Evolutionary conservation across 2,113 vertebrate genomes (phyloP).

Genomic region (Thymallus thymallus): DNA sequence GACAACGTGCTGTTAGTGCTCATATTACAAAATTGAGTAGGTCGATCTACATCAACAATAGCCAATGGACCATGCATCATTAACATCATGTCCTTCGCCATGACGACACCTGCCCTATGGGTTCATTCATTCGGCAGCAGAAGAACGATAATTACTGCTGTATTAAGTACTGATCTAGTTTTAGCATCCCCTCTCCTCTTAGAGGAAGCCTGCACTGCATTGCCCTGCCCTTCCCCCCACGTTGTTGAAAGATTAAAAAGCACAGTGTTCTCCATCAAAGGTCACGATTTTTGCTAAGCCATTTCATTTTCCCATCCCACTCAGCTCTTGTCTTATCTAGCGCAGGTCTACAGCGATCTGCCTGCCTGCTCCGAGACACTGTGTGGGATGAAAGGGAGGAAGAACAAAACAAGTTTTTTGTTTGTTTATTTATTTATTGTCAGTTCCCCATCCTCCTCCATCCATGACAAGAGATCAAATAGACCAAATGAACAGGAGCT

Average conservation of each 20-base stretch:
- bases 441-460: conserved; percentile 40
- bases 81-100: neutral
- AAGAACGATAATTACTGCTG: no score
- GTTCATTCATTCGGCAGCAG: neutral
- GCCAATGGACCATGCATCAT: no score
- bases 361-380: conserved; percentile 44
- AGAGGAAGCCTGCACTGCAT: conserved; percentile 6
- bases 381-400: conserved; percentile 67
- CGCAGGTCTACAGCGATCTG: conserved; percentile 39
- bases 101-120: conserved; percentile 5
- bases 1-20: neutral
- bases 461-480: conserved; percentile 61
- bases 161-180: neutral
- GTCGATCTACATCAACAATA: neutral
- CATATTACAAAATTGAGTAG: neutral
- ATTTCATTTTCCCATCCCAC: conserved; percentile 28
- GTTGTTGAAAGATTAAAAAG: conserved; percentile 50
- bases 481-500: conserved; percentile 15
- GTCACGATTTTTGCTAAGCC: conserved; percentile 34
- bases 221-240: conserved; percentile 21
- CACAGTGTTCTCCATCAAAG: conserved; percentile 49
- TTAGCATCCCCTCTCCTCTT: neutral
- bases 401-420: conserved; percentile 57
- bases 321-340: conserved; percentile 39
- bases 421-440: conserved; percentile 70